phyloP scores from a whole-genome alignment of 37 sponge, comb jelly and placozoan genomes.

The Agelas oroides region DNA sequence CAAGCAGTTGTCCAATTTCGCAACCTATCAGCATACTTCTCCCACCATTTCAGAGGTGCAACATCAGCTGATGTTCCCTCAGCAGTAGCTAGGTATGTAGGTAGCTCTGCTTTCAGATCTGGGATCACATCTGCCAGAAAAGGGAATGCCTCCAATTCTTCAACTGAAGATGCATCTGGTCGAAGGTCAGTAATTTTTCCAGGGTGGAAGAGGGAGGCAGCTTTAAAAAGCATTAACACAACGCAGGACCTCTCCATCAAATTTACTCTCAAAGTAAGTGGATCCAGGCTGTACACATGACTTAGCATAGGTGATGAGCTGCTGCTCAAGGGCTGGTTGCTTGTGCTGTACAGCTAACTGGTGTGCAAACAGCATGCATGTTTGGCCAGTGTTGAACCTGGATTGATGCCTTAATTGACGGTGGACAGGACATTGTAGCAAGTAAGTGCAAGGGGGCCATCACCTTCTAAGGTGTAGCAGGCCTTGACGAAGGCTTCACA shows the following conservation, averaged over 20 bases:
- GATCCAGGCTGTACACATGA: constrained; percentile 5
- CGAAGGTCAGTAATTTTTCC: constrained; percentile 6
- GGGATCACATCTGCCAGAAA: constrained; percentile 16
- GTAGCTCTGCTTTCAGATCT: constrained; percentile 37
- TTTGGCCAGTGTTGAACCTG: constrained; percentile 28
- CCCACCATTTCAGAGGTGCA: constrained; percentile 25
- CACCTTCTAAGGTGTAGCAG: constrained; percentile 43
- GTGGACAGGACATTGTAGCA: constrained; percentile 30
- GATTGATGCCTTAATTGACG: constrained; percentile 39
- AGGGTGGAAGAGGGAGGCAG: constrained; percentile 6
- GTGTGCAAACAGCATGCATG: constrained; percentile 9
- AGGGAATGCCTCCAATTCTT: background rate
- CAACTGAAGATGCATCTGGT: constrained; percentile 22
- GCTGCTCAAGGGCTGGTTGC: background rate
- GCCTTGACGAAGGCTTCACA: constrained; percentile 39
- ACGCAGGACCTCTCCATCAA: background rate
- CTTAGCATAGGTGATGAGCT: constrained; percentile 15
- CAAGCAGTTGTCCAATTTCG: constrained; percentile 29
- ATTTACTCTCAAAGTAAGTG: constrained; percentile 10
- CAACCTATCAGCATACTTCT: constrained; percentile 4
- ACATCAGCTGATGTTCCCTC: background rate
- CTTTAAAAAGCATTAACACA: constrained; percentile 13
- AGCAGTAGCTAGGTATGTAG: constrained; percentile 19
- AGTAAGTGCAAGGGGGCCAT: constrained; percentile 40
- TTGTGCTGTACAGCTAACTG: background rate